Conservation (phyloP, 2,797 vertebrate genomes). For the Crax fasciolata region DNA sequence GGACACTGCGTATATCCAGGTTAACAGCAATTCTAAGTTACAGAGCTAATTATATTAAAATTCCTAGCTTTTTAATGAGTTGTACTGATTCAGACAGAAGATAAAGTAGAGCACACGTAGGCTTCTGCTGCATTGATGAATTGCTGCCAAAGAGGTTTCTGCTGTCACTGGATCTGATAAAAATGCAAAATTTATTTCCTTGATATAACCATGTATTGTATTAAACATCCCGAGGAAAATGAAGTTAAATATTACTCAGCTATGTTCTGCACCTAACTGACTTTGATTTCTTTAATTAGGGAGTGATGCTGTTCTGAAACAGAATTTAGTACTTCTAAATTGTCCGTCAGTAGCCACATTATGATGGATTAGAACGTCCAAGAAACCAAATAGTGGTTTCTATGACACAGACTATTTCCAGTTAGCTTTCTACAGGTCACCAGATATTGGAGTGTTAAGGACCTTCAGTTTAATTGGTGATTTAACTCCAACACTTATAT, state of each 20-base stretch:
- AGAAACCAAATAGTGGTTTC: background rate
- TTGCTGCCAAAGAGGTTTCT: conserved; percentile 25
- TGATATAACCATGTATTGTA: background rate
- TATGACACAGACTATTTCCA: background rate
- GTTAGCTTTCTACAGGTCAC: background rate
- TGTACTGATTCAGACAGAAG: background rate
- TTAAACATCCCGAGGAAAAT: conserved; percentile 33
- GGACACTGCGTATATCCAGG: background rate
- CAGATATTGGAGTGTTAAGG: background rate
- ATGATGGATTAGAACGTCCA: background rate
- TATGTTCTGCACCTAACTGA: conserved; percentile 2
- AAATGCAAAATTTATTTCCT: conserved; percentile 53
- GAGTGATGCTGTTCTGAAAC: background rate
- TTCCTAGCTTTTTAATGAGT: background rate
- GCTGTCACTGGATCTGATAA: conserved; percentile 20
- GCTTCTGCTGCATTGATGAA: background rate
- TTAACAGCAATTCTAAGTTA: background rate
- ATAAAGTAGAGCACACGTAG: background rate
- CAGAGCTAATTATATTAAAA: background rate
- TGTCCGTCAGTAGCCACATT: background rate
- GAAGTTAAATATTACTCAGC: conserved; percentile 19
- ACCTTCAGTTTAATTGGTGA: background rate
- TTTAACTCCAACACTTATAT: background rate
- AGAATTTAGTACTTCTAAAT: background rate
- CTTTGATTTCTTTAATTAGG: conserved; percentile 21